phyloP scores from a whole-genome alignment of 2,797 vertebrate genomes.

The Mus minutoides region DNA sequence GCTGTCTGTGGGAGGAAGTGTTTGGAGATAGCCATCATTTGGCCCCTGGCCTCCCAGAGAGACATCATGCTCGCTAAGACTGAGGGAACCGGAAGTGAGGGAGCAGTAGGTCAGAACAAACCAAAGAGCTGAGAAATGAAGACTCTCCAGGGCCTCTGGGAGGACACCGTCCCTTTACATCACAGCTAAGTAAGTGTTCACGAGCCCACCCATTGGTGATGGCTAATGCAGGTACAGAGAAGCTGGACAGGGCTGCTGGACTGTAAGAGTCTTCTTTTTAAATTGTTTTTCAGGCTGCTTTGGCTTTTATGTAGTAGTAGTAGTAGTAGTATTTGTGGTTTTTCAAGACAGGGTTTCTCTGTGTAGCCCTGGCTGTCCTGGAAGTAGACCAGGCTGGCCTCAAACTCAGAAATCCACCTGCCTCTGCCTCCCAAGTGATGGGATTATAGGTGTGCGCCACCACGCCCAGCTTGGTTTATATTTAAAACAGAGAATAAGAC shows the following conservation, averaged over 20 bases:
- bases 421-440: no score
- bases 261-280: not conserved
- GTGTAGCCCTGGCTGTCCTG: no score
- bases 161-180: not conserved
- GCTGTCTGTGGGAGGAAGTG: not conserved
- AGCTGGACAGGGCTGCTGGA: not conserved
- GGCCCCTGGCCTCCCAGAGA: not conserved
- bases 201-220: fast-evolving
- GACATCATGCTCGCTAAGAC: not conserved
- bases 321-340: no score
- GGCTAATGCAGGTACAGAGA: not conserved
- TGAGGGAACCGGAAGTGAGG: not conserved
- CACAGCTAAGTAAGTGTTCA: fast-evolving
- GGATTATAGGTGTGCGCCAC: no score
- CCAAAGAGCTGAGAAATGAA: not conserved
- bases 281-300: not conserved
- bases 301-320: not conserved
- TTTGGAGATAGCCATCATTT: not conserved
- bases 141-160: not conserved
- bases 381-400: no score
- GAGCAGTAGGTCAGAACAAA: not conserved
- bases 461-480: not conserved
- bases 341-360: no score
- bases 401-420: no score
- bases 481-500: not conserved